Evolutionary conservation across 2,797 vertebrate genomes (phyloP).

Genomic region (Aplochiton taeniatus): DNA sequence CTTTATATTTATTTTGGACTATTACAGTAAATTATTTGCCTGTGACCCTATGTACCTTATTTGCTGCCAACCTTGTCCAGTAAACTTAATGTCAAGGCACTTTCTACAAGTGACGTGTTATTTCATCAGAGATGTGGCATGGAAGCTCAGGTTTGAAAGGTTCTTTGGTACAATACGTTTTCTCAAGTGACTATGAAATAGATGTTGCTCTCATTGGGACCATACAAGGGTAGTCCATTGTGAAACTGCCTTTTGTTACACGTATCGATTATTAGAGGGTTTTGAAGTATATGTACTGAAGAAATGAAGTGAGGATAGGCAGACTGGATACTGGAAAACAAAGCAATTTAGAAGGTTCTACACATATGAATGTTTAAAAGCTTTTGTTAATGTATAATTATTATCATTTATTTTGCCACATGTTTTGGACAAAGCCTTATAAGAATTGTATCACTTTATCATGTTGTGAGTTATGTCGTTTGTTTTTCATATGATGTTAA

Average conservation of each 20-base stretch:
- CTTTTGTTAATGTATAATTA: slow-evolving; percentile 36
- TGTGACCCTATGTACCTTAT: slow-evolving; percentile 40
- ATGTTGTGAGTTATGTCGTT: slow-evolving; percentile 36
- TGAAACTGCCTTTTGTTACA: slow-evolving; percentile 32
- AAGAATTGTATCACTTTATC: slow-evolving; percentile 35
- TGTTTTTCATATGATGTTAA: slow-evolving; percentile 34
- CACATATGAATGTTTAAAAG: slow-evolving; percentile 63
- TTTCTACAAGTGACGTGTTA: no score
- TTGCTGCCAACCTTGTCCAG: slow-evolving; percentile 21
- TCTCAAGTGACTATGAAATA: slow-evolving; percentile 29
- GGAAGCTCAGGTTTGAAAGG: slow-evolving; percentile 27
- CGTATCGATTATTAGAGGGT: slow-evolving; percentile 30
- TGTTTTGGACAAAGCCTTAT: slow-evolving; percentile 70
- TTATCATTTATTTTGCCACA: slow-evolving; percentile 60
- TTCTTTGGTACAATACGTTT: slow-evolving; percentile 34
- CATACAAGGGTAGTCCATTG: slow-evolving; percentile 19
- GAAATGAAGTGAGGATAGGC: slow-evolving; percentile 29
- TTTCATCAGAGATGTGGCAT: slow-evolving; percentile 17
- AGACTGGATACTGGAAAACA: slow-evolving; percentile 18
- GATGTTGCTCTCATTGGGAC: slow-evolving; percentile 46
- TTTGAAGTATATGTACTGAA: slow-evolving; percentile 16
- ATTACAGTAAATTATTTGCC: slow-evolving; percentile 20
- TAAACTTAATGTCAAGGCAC: background rate
- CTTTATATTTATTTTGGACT: no score
- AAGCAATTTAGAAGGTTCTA: slow-evolving; percentile 39